Percentiles rank a stretch among this genome's conserved stretches.
Conservation (phyloP, 2,888 invertebrate genomes). For the Sipunculus nudus region DNA sequence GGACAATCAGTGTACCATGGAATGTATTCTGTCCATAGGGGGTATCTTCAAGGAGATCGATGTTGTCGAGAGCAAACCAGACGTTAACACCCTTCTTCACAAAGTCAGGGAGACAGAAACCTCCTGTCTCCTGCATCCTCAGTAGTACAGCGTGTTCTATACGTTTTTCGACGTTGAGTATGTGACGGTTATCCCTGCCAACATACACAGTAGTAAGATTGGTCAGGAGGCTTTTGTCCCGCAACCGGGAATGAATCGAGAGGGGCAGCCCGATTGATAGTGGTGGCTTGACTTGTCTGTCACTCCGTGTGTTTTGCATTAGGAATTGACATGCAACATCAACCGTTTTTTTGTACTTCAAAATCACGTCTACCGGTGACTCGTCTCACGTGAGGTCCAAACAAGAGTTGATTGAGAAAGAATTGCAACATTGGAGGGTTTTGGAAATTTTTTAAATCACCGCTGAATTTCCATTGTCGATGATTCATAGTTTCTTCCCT, state of each 20-base stretch:
- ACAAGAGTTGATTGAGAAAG: too few species aligned
- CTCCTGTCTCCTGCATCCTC: slow-evolving; percentile 7
- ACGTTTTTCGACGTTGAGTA: slow-evolving; percentile 14
- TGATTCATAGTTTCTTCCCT: too few species aligned
- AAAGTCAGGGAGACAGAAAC: slow-evolving; percentile 28
- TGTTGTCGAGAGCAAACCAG: slow-evolving; percentile 33
- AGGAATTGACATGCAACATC: slow-evolving; percentile 25
- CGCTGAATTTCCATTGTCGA: too few species aligned
- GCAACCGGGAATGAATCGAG: slow-evolving; percentile 7
- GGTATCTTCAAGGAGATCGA: slow-evolving; percentile 28
- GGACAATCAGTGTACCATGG: slow-evolving; percentile 19
- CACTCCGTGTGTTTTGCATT: slow-evolving; percentile 17
- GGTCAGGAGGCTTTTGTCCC: slow-evolving; percentile 5
- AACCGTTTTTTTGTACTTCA: too few species aligned
- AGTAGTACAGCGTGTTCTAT: slow-evolving; percentile 20
- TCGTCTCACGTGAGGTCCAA: too few species aligned
- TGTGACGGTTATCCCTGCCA: slow-evolving; percentile 9
- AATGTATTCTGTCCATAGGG: slow-evolving; percentile 7
- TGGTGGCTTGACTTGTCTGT: slow-evolving; percentile 25
- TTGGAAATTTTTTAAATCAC: too few species aligned
- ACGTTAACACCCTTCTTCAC: slow-evolving; percentile 26
- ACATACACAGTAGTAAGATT: slow-evolving; percentile 17
- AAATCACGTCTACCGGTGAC: too few species aligned
- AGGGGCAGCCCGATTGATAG: slow-evolving; percentile 11
- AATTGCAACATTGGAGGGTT: too few species aligned